Percentiles rank a stretch among this genome's conserved stretches.
Evolutionary conservation across 2,797 vertebrate genomes (phyloP).

Genomic region (Psittacula derbiana): DNA sequence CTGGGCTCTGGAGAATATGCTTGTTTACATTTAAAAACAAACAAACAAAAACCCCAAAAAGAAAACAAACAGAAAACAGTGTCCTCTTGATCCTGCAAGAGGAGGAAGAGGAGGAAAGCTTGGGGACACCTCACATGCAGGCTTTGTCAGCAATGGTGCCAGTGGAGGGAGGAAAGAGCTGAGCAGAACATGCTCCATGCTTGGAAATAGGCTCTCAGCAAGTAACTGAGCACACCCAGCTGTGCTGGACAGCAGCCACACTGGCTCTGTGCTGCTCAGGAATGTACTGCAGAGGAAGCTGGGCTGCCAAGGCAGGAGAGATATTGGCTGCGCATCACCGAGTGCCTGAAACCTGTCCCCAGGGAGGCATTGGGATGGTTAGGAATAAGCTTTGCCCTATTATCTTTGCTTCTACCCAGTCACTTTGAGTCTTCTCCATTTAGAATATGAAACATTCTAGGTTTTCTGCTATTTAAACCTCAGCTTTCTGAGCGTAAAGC

Average conservation of each 20-base stretch:
- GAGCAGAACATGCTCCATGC: background rate
- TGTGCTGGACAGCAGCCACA: background rate
- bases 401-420: background rate
- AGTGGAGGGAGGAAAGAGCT: background rate
- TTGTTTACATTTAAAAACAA: background rate
- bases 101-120: background rate
- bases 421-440: background rate
- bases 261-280: accelerated
- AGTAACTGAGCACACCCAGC: background rate
- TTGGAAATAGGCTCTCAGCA: background rate
- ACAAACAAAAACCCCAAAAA: background rate
- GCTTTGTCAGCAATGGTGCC: background rate
- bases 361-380: accelerated
- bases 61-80: background rate
- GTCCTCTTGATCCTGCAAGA: background rate
- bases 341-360: background rate
- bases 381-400: background rate
- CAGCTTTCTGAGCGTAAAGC: background rate
- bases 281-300: background rate
- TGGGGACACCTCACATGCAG: too few relatives aligned
- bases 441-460: background rate
- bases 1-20: background rate
- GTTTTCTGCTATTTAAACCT: background rate
- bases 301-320: background rate
- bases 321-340: background rate